A percentile compares a stretch with the other conserved stretches of the same genome.
These are phyloP conservation scores for Plusia festucae DNA, from an alignment of 2,888 invertebrate species.

Conservation along the genomic window DNA sequence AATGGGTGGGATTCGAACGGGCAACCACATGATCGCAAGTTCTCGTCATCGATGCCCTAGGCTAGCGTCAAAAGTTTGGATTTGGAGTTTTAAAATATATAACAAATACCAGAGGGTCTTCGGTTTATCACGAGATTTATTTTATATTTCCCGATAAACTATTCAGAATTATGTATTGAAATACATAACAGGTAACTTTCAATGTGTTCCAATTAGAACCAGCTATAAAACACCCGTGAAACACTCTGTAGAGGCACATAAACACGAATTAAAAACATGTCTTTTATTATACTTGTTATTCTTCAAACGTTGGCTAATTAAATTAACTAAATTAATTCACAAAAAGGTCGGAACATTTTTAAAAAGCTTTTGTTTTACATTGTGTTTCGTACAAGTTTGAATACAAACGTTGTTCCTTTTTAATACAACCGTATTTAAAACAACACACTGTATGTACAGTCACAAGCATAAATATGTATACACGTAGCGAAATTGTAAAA, in stretches of 20 bases:
- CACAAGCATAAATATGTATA: too few species aligned
- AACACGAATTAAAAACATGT: conserved; percentile 2
- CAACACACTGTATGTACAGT: too few species aligned
- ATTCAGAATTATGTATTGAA: too few species aligned
- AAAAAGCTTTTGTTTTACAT: background rate
- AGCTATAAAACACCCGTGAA: background rate
- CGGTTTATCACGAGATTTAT: too few species aligned
- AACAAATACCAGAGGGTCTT: too few species aligned
- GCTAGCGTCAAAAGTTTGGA: too few species aligned
- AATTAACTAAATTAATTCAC: conserved; percentile 7
- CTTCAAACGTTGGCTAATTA: conserved; percentile 6
- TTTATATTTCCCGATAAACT: too few species aligned
- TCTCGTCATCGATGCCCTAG: too few species aligned
- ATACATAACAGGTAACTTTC: background rate
- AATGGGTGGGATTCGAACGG: too few species aligned
- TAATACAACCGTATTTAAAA: background rate
- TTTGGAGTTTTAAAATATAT: too few species aligned
- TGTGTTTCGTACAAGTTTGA: background rate
- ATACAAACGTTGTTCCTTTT: background rate
- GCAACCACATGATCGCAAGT: too few species aligned
- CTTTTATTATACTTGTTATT: conserved; percentile 5
- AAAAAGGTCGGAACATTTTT: conserved; percentile 4
- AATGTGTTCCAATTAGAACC: background rate
- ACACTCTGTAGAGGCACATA: background rate
- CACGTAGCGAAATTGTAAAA: too few species aligned